A percentile compares a stretch with the other conserved stretches of the same genome.
Evolutionary conservation across 2,888 invertebrate genomes (phyloP).

Genomic region (Bombylius discolor): DNA sequence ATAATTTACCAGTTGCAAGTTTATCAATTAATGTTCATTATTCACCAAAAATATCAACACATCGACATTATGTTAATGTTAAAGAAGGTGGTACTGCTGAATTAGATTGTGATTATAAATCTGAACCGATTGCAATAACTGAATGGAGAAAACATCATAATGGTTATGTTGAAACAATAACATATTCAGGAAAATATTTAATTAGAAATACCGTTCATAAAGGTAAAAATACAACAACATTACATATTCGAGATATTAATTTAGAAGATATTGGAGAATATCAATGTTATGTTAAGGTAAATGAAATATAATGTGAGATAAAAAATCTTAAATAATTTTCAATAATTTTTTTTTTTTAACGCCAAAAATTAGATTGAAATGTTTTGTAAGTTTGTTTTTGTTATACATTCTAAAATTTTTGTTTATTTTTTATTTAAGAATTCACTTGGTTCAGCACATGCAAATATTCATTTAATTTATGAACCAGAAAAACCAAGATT

Average conservation of each 20-base stretch:
- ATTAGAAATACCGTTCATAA: constrained; percentile 35
- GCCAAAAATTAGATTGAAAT: neutral
- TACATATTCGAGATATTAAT: constrained; percentile 53
- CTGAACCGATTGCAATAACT: constrained; percentile 25
- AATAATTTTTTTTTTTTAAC: neutral
- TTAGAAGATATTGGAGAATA: constrained; percentile 60
- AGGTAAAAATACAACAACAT: constrained; percentile 38
- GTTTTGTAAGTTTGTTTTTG: too few relatives aligned
- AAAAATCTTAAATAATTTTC: neutral
- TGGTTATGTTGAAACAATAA: constrained; percentile 19
- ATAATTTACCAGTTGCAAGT: constrained; percentile 25
- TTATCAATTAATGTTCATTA: constrained; percentile 28
- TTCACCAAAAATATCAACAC: constrained; percentile 28
- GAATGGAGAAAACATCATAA: constrained; percentile 24
- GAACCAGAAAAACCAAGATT: constrained; percentile 31
- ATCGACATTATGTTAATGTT: constrained; percentile 30
- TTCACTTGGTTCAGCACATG: constrained; percentile 24
- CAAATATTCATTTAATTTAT: constrained; percentile 23
- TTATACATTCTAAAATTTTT: neutral
- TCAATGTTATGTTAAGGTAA: constrained; percentile 46
- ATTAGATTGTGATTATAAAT: constrained; percentile 29
- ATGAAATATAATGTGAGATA: neutral
- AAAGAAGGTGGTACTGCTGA: constrained; percentile 23
- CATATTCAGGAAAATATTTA: constrained; percentile 30
- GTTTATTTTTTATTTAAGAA: constrained; percentile 16